A percentile compares a stretch with the other conserved stretches of the same genome.
Evolutionary conservation across 2,888 invertebrate species (phyloP).

Genomic region (Sarcophaga subvicina): DNA sequence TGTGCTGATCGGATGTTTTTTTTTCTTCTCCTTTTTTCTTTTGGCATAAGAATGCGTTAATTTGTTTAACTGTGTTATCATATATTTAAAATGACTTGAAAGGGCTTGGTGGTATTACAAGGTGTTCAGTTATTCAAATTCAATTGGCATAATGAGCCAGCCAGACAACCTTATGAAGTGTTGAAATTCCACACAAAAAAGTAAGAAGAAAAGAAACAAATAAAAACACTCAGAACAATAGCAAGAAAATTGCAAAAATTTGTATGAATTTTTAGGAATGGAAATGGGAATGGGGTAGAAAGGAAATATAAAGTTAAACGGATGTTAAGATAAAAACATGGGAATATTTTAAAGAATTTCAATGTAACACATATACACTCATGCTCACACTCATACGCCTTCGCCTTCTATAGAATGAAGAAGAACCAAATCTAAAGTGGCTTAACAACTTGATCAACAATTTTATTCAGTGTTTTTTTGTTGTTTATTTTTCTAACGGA

Average conservation of each 20-base stretch:
- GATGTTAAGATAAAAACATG: slow-evolving; percentile 56
- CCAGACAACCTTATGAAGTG: neutral
- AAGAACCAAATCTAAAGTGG: slow-evolving; percentile 62
- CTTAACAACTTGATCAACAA: slow-evolving; percentile 63
- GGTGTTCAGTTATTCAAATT: neutral
- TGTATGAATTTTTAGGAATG: neutral
- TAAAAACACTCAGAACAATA: neutral
- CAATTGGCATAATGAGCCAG: slow-evolving; percentile 11
- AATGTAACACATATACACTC: neutral
- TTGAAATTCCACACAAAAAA: neutral
- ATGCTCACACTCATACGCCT: slow-evolving; percentile 28
- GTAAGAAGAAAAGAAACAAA: neutral
- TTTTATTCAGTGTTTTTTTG: slow-evolving; percentile 11
- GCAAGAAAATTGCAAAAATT: neutral
- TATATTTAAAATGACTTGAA: neutral
- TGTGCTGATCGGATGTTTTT: too few species aligned
- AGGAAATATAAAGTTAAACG: slow-evolving; percentile 28
- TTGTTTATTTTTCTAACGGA: neutral
- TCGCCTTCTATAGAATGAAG: slow-evolving; percentile 4
- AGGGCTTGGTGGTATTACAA: neutral
- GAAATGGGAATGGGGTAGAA: neutral
- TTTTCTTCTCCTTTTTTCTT: neutral
- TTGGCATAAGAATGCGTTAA: neutral
- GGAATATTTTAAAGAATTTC: neutral
- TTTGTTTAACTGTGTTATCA: neutral